Evolutionary conservation across 2,888 invertebrate species (phyloP).

Genomic region (Dermolepida albohirtum): DNA sequence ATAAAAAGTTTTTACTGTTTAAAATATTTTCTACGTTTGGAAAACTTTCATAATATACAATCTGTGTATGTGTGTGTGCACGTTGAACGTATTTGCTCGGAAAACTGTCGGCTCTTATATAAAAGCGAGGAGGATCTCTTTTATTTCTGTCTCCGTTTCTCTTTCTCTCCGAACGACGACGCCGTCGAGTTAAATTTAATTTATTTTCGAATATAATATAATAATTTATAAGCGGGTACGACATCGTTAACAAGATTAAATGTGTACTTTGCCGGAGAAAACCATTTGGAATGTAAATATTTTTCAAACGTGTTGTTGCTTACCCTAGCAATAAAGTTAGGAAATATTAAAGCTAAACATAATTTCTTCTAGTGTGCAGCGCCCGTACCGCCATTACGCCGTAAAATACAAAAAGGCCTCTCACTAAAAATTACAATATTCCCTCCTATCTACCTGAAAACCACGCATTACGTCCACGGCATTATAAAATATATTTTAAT

Average conservation of each 20-base stretch:
- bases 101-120: too few relatives aligned
- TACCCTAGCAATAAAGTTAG: slow-evolving; percentile 41
- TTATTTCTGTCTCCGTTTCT: slow-evolving; percentile 1
- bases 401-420: slow-evolving; percentile 19
- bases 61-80: too few relatives aligned
- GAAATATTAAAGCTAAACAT: slow-evolving; percentile 42
- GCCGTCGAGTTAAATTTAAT: slow-evolving; percentile 35
- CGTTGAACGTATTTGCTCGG: too few relatives aligned
- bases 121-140: background rate
- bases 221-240: slow-evolving; percentile 50
- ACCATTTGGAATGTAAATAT: slow-evolving; percentile 53
- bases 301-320: slow-evolving; percentile 49
- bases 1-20: slow-evolving; percentile 11
- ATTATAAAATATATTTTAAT: slow-evolving; percentile 44
- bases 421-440: slow-evolving; percentile 10
- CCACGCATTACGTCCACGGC: slow-evolving; percentile 13
- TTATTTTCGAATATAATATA: slow-evolving; percentile 46
- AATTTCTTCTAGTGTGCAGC: slow-evolving; percentile 32
- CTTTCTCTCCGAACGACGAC: background rate
- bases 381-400: slow-evolving; percentile 1
- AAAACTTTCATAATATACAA: slow-evolving; percentile 4
- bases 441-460: slow-evolving; percentile 15
- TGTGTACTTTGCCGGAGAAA: slow-evolving; percentile 50
- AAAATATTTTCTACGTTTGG: slow-evolving; percentile 17
- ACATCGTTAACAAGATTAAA: slow-evolving; percentile 52